Base-by-base conservation (phyloP, 2,113 vertebrate species). In the Tenrec ecaudatus region DNA sequence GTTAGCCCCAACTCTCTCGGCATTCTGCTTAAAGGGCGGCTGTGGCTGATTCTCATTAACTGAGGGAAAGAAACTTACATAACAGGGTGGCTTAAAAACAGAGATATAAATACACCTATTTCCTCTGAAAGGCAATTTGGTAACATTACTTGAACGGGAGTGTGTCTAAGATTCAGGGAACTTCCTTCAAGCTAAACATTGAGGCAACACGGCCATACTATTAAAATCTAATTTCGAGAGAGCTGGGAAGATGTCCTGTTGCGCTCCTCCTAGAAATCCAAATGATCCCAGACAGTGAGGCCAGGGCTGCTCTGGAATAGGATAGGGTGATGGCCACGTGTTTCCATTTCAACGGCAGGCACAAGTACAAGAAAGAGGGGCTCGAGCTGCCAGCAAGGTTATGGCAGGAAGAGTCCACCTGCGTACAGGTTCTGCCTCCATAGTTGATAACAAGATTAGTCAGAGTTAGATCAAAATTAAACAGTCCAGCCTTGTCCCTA, bases 1-100 rank as follows among this genome's bases (percentile, higher is more conserved):
- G 89, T 94, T 92, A 79, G 60, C 94, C 66, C 95, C 80, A 94
- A 23, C 57, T 91, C 82, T 90, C 15, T 95, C 60, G 76, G 82
- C 83, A 83, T 47, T 94, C 40, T 62, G 53, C 82, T 95, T 91
- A 92, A 71, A 96, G 31, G 19, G 84, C 80, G 92, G 82, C 80
- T 25, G 82, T 23, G 89, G 22, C n/a, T 38, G 88, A 73, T 79
- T 91, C 83, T 93, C 36, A 95, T 64, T 43, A 76, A 92, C 25
- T 80, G 75, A 77, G 69, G 17, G 62, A 91, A 83, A 94, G 3
- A 88, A 31, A 89, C 36, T 57, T 92, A 69, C 43, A 22, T 64
- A 69, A 92, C 82, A 91, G 25, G 95, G 82, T 58, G 15, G 58
- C n/a, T 29, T 66, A 89, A 73, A 76, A 73, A 0, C 7, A 38